These are phyloP conservation scores for Anagrus nilaparvatae DNA, from an alignment of 1,140 invertebrate species.

Conservation along the genomic window DNA sequence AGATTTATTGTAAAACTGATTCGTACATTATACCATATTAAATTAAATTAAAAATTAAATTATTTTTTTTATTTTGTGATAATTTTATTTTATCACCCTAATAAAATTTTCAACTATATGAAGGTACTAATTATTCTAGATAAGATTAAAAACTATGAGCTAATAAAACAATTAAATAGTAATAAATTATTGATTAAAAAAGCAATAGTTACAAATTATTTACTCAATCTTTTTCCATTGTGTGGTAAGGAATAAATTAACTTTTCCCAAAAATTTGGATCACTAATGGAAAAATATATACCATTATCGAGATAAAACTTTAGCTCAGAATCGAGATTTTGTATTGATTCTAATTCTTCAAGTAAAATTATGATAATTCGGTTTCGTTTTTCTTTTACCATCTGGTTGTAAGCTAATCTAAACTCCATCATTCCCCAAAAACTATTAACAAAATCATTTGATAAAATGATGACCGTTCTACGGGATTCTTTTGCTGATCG, in stretches of 20 bases:
- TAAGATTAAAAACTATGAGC: no score
- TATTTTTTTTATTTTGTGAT: no score
- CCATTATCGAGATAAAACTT: slow-evolving; percentile 72
- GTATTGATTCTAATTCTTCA: slow-evolving; percentile 56
- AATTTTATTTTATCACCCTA: no score
- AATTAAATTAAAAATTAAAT: no score
- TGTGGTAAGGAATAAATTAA: slow-evolving; percentile 62
- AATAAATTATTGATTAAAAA: no score
- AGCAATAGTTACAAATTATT: no score
- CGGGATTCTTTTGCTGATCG: slow-evolving; percentile 66
- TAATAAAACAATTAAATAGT: no score
- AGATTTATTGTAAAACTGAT: no score
- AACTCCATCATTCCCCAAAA: slow-evolving; percentile 84
- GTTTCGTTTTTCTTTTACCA: slow-evolving; percentile 59
- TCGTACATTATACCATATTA: no score
- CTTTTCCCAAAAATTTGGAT: slow-evolving; percentile 80
- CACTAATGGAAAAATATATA: slow-evolving; percentile 76
- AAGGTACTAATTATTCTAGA: no score
- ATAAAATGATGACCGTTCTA: slow-evolving; percentile 73
- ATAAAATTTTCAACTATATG: no score
- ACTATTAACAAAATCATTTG: slow-evolving; percentile 69
- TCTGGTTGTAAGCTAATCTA: slow-evolving; percentile 62
- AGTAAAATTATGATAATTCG: slow-evolving; percentile 69
- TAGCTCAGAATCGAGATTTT: slow-evolving; percentile 62
- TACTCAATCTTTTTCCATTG: no score